Percentiles rank a stretch among this genome's conserved stretches.
phyloP scores from a whole-genome alignment of 2,797 vertebrate genomes.

The Xiphorhynchus erythropygius region DNA sequence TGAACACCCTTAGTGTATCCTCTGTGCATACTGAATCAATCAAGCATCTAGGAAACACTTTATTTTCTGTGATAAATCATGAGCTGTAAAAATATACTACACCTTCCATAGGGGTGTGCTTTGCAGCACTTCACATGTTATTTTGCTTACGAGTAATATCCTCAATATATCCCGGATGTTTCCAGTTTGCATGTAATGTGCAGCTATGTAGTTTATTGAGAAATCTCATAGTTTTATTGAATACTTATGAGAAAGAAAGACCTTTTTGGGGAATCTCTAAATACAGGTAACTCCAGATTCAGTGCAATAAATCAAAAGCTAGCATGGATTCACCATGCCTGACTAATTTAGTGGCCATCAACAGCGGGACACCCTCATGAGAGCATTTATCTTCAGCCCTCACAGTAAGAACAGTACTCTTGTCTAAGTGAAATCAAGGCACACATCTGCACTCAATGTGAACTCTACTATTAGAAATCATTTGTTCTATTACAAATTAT shows the following conservation, averaged over 20 bases:
- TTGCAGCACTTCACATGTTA: not conserved
- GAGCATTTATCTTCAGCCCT: not conserved
- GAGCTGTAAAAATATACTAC: not conserved
- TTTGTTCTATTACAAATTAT: not conserved
- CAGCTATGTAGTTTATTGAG: not conserved
- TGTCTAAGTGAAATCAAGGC: not conserved
- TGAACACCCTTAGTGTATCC: not conserved
- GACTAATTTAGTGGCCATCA: not conserved
- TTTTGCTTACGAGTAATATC: accelerated
- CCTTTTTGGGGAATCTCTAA: not conserved
- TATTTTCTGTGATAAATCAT: not conserved
- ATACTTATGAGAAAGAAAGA: not conserved
- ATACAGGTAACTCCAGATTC: not conserved
- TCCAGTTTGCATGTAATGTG: not conserved
- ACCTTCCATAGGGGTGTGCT: not conserved
- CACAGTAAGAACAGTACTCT: accelerated
- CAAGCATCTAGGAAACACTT: not conserved
- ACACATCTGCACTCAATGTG: not conserved
- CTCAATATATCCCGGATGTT: not conserved
- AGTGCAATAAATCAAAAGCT: not conserved
- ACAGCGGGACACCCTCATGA: accelerated
- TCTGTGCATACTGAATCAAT: not conserved
- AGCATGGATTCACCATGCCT: not conserved
- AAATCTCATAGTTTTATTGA: not conserved
- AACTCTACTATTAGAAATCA: not conserved